Evolutionary conservation across 2,888 invertebrate genomes (phyloP).

Genomic region (Dolomedes plantarius): DNA sequence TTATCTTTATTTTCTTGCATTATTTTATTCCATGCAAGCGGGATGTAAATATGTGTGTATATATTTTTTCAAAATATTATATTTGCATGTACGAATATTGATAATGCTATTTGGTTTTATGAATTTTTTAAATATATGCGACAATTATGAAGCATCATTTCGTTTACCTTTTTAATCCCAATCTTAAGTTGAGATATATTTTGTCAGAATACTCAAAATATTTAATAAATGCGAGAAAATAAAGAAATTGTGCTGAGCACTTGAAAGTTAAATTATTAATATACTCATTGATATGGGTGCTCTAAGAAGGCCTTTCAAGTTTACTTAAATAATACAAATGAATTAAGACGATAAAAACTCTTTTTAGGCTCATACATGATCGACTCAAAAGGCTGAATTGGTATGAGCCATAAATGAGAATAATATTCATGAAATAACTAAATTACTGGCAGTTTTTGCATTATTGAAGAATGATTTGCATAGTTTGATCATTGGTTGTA

Average conservation of each 20-base stretch:
- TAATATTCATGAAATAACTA: background rate
- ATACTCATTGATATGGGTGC: background rate
- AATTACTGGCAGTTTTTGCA: background rate
- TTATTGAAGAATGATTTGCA: slow-evolving; percentile 31
- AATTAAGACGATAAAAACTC: too few relatives aligned
- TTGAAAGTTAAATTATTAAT: background rate
- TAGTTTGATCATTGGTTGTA: slow-evolving; percentile 61
- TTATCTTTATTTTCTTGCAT: background rate
- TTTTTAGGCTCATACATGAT: too few relatives aligned
- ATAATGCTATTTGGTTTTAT: background rate
- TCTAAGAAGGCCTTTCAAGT: too few relatives aligned
- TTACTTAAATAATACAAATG: too few relatives aligned
- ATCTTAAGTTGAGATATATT: too few relatives aligned
- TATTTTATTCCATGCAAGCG: background rate
- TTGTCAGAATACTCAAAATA: too few relatives aligned
- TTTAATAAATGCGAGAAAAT: background rate
- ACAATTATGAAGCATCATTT: too few relatives aligned
- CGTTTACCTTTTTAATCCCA: too few relatives aligned
- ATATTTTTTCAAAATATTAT: background rate
- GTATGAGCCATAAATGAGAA: background rate
- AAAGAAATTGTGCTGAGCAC: background rate
- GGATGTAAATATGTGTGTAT: background rate
- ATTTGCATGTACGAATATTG: background rate
- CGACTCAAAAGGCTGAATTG: background rate
- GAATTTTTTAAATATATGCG: too few relatives aligned